Evolutionary conservation across 2,113 vertebrate genomes (phyloP), one percentile per base, ranked within the genome.

Genomic region (Ia io): DNA sequence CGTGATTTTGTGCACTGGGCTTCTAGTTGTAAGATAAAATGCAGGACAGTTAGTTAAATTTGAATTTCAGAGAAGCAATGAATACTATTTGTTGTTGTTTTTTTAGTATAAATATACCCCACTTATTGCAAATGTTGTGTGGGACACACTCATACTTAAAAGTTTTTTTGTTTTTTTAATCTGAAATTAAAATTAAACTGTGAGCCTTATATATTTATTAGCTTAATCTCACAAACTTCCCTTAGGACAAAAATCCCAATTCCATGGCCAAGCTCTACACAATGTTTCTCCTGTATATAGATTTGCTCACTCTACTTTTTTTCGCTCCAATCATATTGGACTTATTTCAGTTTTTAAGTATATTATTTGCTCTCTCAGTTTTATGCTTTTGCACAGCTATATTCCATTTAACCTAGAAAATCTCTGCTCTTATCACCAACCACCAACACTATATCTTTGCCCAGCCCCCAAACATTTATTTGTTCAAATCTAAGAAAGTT

Each of bases 61-160:
- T 94, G 47, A 84, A 90, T 88, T 93, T 94, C 35, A 90, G 30
- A 70, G 30, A 96, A 93, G 84, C 28, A 86, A 80, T 16, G 28
- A 88, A 80, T 82, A 73, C 10, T 28, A 73, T 84, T 77, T 77
- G n/a, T n/a, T n/a, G n/a, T n/a, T n/a, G n/a, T n/a, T 59, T 59
- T 28, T 10, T 10, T 51, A 67, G 8, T 77, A 0, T 87, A 71
- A 82, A n/a, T 70, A 51, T 59, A 23, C 3, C 18, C 28, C 14
- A 44, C 20, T 61, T 73, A 76, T n/a, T 87, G 4, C 2, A 83
- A 61, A 84, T 59, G 11, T 53, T 86, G 25, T 56, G 71, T 59
- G 4, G 32, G 4, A 79, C 47, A 76, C 42, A 69, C 17, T 40
- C 23, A 35, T 80, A 63, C 30, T 77, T 77, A 77, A n/a, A 67